These are phyloP conservation scores for Limnephilus auricula DNA, from an alignment of 2,888 invertebrate species.

Conservation along the genomic window DNA sequence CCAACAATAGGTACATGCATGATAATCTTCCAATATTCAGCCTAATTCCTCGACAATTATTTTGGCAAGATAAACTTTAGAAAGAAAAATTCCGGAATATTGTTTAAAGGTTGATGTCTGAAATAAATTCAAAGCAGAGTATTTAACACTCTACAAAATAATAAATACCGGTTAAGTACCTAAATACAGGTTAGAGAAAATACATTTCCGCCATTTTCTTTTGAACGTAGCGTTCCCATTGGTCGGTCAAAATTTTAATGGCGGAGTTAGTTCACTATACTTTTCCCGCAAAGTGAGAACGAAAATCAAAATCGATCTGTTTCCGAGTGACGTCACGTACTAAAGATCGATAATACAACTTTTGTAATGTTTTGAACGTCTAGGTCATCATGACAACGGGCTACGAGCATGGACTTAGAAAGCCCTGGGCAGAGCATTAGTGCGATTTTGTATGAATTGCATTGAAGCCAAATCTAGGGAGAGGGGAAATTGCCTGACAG, in stretches of 20 bases:
- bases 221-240: not conserved
- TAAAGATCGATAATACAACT: conserved; percentile 62
- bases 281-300: conserved; percentile 9
- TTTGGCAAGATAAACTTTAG: not conserved
- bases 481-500: too few relatives aligned
- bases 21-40: too few relatives aligned
- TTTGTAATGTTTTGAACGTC: conserved; percentile 66
- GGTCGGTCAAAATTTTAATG: not conserved
- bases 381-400: conserved; percentile 65
- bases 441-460: too few relatives aligned
- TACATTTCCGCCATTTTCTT: not conserved
- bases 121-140: not conserved
- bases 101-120: not conserved
- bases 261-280: not conserved
- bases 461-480: too few relatives aligned
- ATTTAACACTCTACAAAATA: not conserved
- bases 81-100: not conserved
- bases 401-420: not conserved
- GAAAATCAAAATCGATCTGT: conserved; percentile 57
- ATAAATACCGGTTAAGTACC: not conserved
- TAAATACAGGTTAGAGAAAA: not conserved
- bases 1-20: too few relatives aligned
- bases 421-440: too few relatives aligned
- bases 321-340: conserved; percentile 59
- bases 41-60: too few relatives aligned